Percentiles rank a stretch among this genome's conserved stretches.
Evolutionary conservation across 2,888 invertebrate species (phyloP).

Genomic region (Ferdinandea cuprea): DNA sequence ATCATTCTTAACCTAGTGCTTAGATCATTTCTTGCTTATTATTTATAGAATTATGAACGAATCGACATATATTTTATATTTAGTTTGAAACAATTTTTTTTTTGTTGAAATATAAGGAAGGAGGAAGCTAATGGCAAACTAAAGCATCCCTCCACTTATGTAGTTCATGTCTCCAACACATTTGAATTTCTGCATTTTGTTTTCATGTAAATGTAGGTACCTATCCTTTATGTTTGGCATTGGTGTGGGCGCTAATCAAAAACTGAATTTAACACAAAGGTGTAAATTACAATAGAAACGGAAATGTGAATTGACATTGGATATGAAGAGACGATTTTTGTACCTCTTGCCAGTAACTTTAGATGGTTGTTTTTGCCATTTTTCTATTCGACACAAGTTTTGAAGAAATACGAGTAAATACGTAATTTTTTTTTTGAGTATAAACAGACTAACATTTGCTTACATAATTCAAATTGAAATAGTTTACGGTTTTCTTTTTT

Average conservation of each 20-base stretch:
- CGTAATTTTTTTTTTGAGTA: neutral
- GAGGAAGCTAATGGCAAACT: slow-evolving; percentile 15
- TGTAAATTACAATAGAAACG: slow-evolving; percentile 40
- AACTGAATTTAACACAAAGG: slow-evolving; percentile 13
- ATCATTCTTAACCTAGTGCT: slow-evolving; percentile 7
- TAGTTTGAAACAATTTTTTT: neutral
- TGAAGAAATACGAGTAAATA: neutral
- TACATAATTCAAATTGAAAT: slow-evolving; percentile 32
- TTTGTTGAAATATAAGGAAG: slow-evolving; percentile 19
- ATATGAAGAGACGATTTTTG: slow-evolving; percentile 27
- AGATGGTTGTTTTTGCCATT: too few species aligned
- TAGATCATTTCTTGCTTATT: slow-evolving; percentile 42
- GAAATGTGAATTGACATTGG: slow-evolving; percentile 47
- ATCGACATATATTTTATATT: slow-evolving; percentile 7
- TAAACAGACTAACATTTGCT: slow-evolving; percentile 29
- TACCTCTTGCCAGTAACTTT: neutral
- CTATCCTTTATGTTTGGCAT: neutral
- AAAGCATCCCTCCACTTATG: slow-evolving; percentile 20
- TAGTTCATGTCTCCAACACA: too few species aligned
- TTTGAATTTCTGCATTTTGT: too few species aligned
- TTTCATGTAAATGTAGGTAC: too few species aligned
- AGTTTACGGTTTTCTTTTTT: slow-evolving; percentile 2
- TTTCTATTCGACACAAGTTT: slow-evolving; percentile 6
- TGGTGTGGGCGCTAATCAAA: slow-evolving; percentile 35
- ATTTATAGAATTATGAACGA: slow-evolving; percentile 40